A percentile compares a stretch with the other conserved stretches of the same genome.
phyloP scores from a whole-genome alignment of 2,113 vertebrate genomes.

The Saccopteryx leptura region DNA sequence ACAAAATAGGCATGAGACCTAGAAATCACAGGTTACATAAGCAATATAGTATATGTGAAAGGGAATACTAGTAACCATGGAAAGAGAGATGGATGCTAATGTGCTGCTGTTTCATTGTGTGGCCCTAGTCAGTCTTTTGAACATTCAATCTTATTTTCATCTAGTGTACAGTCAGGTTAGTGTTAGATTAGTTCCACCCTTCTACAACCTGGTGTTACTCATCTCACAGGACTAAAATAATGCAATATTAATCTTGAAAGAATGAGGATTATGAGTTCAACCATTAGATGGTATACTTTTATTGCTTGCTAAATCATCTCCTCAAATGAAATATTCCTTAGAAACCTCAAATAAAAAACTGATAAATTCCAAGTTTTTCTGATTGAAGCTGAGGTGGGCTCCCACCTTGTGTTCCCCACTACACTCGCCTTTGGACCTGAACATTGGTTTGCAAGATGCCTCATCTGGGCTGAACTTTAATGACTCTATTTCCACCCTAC shows the following conservation, averaged over 20 bases:
- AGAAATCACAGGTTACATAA: background rate
- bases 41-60: background rate
- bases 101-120: background rate
- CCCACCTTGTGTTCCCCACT: background rate
- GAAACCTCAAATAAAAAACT: background rate
- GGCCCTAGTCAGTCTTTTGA: background rate
- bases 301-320: background rate
- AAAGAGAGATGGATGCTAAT: background rate
- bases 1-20: background rate
- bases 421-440: rapidly evolving
- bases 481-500: too few species aligned
- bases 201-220: background rate
- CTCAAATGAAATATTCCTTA: background rate
- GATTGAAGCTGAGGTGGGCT: background rate
- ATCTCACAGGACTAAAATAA: background rate
- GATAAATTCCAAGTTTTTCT: background rate
- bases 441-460: background rate
- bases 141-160: background rate
- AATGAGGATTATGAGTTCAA: background rate
- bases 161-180: background rate
- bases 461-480: background rate
- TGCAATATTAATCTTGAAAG: background rate
- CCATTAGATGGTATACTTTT: background rate
- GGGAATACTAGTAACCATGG: too few species aligned
- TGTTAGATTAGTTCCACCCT: background rate